Conservation (phyloP, 2,797 vertebrate genomes). For the Silurus lanzhouensis region DNA sequence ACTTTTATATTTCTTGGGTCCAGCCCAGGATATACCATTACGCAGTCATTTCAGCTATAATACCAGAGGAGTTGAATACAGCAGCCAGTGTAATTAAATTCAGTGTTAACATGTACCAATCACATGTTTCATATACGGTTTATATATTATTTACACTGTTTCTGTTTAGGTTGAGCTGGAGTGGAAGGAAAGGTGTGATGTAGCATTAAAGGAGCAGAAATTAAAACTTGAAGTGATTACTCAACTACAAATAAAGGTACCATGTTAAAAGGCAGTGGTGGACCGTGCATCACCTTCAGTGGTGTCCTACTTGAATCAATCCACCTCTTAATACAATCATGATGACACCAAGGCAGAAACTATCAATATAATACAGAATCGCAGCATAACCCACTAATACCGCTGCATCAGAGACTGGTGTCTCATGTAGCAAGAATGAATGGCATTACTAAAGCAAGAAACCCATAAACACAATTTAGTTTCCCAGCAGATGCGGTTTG, state of each 20-base stretch:
- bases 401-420: too few relatives aligned
- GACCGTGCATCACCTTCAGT: too few relatives aligned
- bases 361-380: too few relatives aligned
- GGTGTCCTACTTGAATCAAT: too few relatives aligned
- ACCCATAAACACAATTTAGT: too few relatives aligned
- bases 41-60: neutral
- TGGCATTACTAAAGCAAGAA: too few relatives aligned
- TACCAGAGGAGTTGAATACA: neutral
- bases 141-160: neutral
- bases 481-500: too few relatives aligned
- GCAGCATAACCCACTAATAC: too few relatives aligned
- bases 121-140: neutral
- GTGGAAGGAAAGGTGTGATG: slow-evolving; percentile 66
- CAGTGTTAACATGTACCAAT: neutral
- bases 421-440: too few relatives aligned
- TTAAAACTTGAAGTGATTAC: slow-evolving; percentile 66
- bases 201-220: slow-evolving; percentile 69
- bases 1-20: neutral
- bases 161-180: slow-evolving; percentile 62
- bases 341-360: too few relatives aligned
- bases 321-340: too few relatives aligned
- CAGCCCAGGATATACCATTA: neutral
- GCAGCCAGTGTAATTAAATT: neutral
- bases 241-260: slow-evolving; percentile 73
- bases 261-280: neutral